Percentiles rank a stretch among this genome's conserved stretches.
Conservation (phyloP, 2,797 vertebrate species). For the Spatula versicolor region DNA sequence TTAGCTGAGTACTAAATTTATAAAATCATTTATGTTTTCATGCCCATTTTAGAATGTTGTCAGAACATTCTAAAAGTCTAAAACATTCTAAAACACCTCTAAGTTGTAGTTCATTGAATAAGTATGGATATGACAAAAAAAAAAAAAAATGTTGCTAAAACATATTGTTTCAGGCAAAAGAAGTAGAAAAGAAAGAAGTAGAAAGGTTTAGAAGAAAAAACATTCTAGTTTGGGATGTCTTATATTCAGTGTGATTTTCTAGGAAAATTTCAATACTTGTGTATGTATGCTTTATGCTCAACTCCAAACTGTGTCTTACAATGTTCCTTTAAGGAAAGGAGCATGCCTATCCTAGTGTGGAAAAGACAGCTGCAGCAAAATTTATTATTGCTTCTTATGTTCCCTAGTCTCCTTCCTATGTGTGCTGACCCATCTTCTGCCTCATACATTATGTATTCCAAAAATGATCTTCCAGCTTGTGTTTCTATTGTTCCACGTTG, state of each 20-base stretch:
- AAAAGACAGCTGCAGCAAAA: background rate
- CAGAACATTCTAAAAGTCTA: too few relatives aligned
- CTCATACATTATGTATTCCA: background rate
- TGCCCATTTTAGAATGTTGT: background rate
- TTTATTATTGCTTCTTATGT: background rate
- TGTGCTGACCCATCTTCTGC: background rate
- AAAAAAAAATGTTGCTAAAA: background rate
- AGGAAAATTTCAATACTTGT: too few relatives aligned
- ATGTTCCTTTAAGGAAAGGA: background rate
- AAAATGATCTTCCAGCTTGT: background rate
- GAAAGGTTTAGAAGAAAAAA: background rate
- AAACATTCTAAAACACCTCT: background rate
- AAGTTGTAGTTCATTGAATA: background rate
- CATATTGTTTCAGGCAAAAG: background rate
- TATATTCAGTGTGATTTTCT: background rate
- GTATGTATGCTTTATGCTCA: background rate
- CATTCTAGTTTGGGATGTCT: background rate
- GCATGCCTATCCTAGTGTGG: background rate
- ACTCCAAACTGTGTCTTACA: background rate
- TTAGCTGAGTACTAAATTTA: background rate
- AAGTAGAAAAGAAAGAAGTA: background rate
- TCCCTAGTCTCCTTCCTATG: background rate
- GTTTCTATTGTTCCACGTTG: fast-evolving
- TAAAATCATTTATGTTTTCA: background rate
- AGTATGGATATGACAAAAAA: background rate